Base-by-base conservation (phyloP, 2,888 invertebrate species). In the Apodemia mormo region DNA sequence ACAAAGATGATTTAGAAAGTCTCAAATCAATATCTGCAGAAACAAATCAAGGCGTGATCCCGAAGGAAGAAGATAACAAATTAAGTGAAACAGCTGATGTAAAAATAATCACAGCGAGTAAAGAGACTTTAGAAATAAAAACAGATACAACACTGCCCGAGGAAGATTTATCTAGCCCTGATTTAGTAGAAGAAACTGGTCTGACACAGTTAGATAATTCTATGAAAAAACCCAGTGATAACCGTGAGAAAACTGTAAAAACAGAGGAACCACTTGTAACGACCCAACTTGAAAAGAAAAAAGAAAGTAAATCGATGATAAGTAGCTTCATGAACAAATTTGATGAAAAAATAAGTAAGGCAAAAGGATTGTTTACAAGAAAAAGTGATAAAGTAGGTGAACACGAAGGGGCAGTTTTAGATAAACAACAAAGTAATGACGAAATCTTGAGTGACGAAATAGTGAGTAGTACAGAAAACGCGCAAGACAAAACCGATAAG, bases 261-360 rank as follows among this genome's bases (percentile, higher is more conserved):
- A 70, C 66, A 64, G 70, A 12, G 7, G 30, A 61, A 61, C 1
- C 37, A 6, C 45, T 58, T 8, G 14, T 33, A 49, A 45, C 10
- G 8, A 54, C 6, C 7, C 54, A 54, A 54, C 7, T 2, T 68
- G 77, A 77, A 45, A 77, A 78, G 77, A 81, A 82, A 72, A 80
- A 80, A 66, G 79, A 78, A 71, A 74, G 78, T 49, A 80, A 78
- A 68, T 79, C 77, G 52, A 76, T 81, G 68, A 77, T 79, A n/a
- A 81, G 82, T 67, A 80, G 80, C 70, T 81, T 84, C 45, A 81
- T 82, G 75, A 78, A 80, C 66, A 82, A 83, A 74, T 77, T 84
- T 66, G 83, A 83, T 72, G 82, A 84, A 73, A 83, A 83, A 77
- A 76, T 84, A 5, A 81, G 76, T 58, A 81, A 80, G 22, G 82